Base-by-base conservation (phyloP, 2,113 vertebrate genomes). In the Campylorhamphus procurvoides region DNA sequence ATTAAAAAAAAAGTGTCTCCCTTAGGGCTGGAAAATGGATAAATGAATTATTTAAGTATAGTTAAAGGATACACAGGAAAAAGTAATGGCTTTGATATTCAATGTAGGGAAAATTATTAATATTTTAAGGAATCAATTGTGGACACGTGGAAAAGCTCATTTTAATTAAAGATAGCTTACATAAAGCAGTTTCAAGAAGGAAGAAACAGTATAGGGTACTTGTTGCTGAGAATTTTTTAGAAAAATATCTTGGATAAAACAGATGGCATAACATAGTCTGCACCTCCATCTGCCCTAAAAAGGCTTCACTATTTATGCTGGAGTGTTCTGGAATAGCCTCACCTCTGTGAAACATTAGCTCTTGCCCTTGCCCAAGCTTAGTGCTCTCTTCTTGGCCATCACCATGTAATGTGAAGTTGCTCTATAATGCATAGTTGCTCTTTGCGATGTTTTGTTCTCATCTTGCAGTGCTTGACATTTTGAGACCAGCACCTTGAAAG, bases 41-140 rank as follows among this genome's bases (percentile, higher is more conserved):
- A 89, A 80, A 97, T 97, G 66, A 95, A 97, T 96, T 95, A 97
- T 97, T 97, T 94, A 97, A 96, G 84, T 93, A 93, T 37, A 91
- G 84, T 95, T 96, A 94, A 89, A 91, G 84, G 95, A 87, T 74
- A 94, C 63, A 85, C 55, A 87, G 75, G 73, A 89, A 93, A 93
- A 97, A 87, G 86, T 84, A 95, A 96, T 93, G 86, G 86, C 86
- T 92, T 84, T 94, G 95, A 93, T 87, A 93, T 55, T 53, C 50
- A 67, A 22, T 62, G 68, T 64, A 88, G 56, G 80, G 35, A 84
- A 96, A 93, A 96, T 75, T 93, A 95, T 96, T 89, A 96, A 96
- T 97, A 96, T 97, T 97, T 97, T 84, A 96, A 88, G 59, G 75
- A 90, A 97, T 91, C 50, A 39, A 73, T 95, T 95, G 91, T 80